Evolutionary conservation across 2,888 invertebrate species (phyloP), one percentile per base, ranked within the genome.

Genomic region (Nemurella pictetii): DNA sequence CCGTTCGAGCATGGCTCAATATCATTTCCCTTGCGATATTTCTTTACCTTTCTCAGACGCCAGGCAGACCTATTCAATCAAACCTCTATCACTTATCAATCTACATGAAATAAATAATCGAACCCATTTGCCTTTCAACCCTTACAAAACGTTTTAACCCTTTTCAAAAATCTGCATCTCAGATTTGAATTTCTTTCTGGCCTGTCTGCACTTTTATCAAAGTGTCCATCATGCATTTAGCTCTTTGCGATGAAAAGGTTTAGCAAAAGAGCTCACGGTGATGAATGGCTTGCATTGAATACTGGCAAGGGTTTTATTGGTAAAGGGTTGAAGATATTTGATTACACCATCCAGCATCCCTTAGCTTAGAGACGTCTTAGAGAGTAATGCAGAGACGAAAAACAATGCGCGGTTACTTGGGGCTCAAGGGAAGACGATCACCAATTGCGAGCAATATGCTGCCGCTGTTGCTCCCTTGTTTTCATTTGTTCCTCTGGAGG

Each of bases 251-350:
- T 55, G 55, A 55, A 55, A 55, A 12, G 55, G 55, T 55, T 55
- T 55, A 55, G 55, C 55, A 55, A 5, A n/a, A 32, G 55, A 55
- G 55, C 20, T 12, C 55, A 55, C 55, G 20, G 20, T 2, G 55
- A 55, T 55, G 55, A 55, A 55, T 55, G 55, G 55, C 55, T 55
- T 55, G 55, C 55, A 55, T 55, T 55, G 9, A 55, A 20, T 20
- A 2, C 55, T 7, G 55, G 55, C 20, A 55, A 55, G 55, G 55
- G 55, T 55, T 55, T 55, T 55, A 55, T 55, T 55, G 55, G 28
- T 28, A 72, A 82, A 82, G 82, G 82, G 82, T 82, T 82, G 72
- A 81, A 36, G 82, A 82, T 36, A 82, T 82, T 82, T 55, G 82
- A 82, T 82, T 82, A 82, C 82, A n/a, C 32, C 3, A 3, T 15